Evolutionary conservation across 1,140 invertebrate species (phyloP).

Genomic region (Lamellibrachia luymesi): DNA sequence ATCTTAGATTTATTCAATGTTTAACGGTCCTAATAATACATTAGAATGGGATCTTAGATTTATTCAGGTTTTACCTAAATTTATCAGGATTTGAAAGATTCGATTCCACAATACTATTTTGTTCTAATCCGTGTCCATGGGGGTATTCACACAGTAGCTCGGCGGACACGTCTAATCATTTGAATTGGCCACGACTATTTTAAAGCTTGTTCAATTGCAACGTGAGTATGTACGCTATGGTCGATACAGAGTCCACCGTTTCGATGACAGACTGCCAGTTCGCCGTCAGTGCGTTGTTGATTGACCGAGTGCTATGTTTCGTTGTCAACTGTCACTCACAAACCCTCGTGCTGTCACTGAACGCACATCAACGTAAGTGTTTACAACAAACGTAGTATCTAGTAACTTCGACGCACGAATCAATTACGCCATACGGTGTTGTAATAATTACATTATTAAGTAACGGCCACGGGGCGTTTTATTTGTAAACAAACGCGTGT

Average conservation of each 20-base stretch:
- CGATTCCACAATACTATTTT: too few relatives aligned
- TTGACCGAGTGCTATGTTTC: neutral
- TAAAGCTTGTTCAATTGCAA: too few relatives aligned
- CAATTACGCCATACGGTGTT: neutral
- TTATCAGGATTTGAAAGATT: too few relatives aligned
- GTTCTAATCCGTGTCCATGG: too few relatives aligned
- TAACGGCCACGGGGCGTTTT: too few relatives aligned
- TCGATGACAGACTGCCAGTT: neutral
- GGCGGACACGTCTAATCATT: too few relatives aligned
- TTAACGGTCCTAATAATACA: too few relatives aligned
- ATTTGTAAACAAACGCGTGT: neutral
- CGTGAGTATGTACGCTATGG: neutral
- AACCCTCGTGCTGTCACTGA: neutral
- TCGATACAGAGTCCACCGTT: neutral
- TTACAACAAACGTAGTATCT: neutral
- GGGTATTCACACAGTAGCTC: too few relatives aligned
- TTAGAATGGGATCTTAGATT: too few relatives aligned
- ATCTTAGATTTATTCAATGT: too few relatives aligned
- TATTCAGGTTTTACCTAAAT: too few relatives aligned
- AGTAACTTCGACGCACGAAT: neutral
- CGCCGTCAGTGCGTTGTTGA: neutral
- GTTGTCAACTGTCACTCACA: neutral
- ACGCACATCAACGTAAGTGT: neutral
- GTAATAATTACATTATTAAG: neutral
- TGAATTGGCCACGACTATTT: too few relatives aligned